A percentile compares a stretch with the other conserved stretches of the same genome.
Evolutionary conservation across 2,888 invertebrate species (phyloP).

Genomic region (Orthosia incerta): DNA sequence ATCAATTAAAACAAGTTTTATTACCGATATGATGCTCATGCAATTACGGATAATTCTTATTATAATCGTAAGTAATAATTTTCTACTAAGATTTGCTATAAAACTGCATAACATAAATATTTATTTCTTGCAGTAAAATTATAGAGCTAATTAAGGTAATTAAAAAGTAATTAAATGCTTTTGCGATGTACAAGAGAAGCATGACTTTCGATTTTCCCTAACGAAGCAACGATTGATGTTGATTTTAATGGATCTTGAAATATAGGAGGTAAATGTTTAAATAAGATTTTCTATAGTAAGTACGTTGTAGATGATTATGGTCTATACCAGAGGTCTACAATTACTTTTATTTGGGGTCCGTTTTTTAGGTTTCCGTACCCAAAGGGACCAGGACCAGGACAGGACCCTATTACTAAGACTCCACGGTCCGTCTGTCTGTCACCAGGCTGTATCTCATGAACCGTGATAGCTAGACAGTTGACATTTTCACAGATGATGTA

Average conservation of each 20-base stretch:
- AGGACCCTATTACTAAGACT: no score
- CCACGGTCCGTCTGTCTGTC: no score
- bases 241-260: constrained; percentile 28
- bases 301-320: no score
- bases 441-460: no score
- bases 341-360: no score
- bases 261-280: not conserved
- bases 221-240: constrained; percentile 19
- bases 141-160: constrained; percentile 40
- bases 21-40: no score
- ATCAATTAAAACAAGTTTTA: constrained; percentile 8
- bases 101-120: constrained; percentile 13
- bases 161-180: constrained; percentile 35
- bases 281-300: not conserved
- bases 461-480: no score
- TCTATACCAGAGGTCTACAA: no score
- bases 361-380: no score
- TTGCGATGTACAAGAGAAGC: constrained; percentile 34
- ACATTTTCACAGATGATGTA: no score
- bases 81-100: constrained; percentile 1
- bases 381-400: no score
- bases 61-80: not conserved
- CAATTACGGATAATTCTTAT: constrained; percentile 16
- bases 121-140: constrained; percentile 1
- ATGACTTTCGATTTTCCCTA: constrained; percentile 25